Conservation (phyloP, 2,888 invertebrate genomes). For the Drosophila histrio region DNA sequence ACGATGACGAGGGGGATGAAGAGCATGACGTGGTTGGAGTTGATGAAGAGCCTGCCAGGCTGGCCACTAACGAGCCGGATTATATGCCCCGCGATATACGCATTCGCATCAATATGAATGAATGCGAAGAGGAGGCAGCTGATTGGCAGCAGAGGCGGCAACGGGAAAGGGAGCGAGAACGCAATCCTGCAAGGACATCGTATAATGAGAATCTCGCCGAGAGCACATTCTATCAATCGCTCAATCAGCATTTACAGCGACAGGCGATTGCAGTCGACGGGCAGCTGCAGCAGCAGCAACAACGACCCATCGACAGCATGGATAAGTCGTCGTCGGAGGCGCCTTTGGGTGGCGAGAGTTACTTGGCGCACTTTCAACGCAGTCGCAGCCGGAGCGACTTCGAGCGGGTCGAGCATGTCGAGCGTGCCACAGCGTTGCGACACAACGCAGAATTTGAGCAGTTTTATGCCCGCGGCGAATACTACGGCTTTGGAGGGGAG, state of each 20-base stretch:
- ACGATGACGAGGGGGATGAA: slow-evolving; percentile 17
- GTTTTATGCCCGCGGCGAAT: slow-evolving; percentile 46
- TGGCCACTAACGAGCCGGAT: slow-evolving; percentile 51
- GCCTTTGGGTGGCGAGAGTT: slow-evolving; percentile 74
- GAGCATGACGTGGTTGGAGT: slow-evolving; percentile 6
- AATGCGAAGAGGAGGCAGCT: slow-evolving; percentile 57
- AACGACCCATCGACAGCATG: neutral
- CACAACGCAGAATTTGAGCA: slow-evolving; percentile 18
- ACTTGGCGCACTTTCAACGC: slow-evolving; percentile 82
- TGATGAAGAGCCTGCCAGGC: neutral
- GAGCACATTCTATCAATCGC: slow-evolving; percentile 81
- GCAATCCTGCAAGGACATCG: slow-evolving; percentile 35
- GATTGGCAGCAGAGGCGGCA: slow-evolving; percentile 21
- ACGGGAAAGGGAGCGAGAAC: slow-evolving; percentile 23
- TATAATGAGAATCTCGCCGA: slow-evolving; percentile 80
- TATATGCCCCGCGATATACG: slow-evolving; percentile 67
- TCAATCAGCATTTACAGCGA: slow-evolving; percentile 77
- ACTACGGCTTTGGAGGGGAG: slow-evolving; percentile 58
- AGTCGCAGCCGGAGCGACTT: slow-evolving; percentile 32
- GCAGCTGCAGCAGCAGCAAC: slow-evolving; percentile 18
- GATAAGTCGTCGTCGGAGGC: slow-evolving; percentile 14
- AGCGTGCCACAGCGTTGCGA: slow-evolving; percentile 17
- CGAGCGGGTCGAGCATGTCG: slow-evolving; percentile 32
- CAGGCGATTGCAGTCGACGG: slow-evolving; percentile 54
- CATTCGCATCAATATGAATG: slow-evolving; percentile 78